phyloP scores from a whole-genome alignment of 2,888 invertebrate species.

The Dryobota labecula region DNA sequence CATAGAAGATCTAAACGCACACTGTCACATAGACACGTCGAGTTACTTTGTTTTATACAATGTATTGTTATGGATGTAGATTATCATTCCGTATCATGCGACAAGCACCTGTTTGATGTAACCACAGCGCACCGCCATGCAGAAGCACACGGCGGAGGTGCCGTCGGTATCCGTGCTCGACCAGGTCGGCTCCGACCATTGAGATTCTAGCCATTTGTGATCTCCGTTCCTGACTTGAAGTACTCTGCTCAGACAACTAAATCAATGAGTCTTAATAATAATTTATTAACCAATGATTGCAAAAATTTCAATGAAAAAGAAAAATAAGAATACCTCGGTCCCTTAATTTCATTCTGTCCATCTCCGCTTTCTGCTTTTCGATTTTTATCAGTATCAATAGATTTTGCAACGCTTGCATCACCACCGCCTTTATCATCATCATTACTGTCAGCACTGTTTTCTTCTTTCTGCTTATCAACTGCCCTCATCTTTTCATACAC shows the following conservation, averaged over 20 bases:
- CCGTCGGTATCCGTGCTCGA: conserved; percentile 82
- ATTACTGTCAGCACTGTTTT: background rate
- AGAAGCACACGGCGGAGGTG: conserved; percentile 82
- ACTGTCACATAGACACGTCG: background rate
- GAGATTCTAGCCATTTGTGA: conserved; percentile 77
- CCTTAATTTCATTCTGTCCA: background rate
- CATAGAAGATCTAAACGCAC: background rate
- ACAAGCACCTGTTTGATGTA: conserved; percentile 81
- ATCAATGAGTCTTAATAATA: background rate
- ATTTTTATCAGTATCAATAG: background rate
- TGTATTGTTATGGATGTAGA: background rate
- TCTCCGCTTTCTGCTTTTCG: background rate
- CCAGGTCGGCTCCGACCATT: conserved; percentile 81
- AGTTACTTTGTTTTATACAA: background rate
- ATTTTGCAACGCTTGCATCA: background rate
- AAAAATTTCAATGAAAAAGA: too few species aligned
- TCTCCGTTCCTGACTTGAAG: conserved; percentile 43
- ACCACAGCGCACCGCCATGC: conserved; percentile 86
- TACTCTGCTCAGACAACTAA: conserved; percentile 1
- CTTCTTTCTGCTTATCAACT: conserved; percentile 23
- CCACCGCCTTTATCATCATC: background rate
- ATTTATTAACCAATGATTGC: background rate
- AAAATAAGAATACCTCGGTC: conserved; percentile 2
- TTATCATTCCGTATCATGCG: background rate
- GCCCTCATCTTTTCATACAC: conserved; percentile 67